phyloP scores from a whole-genome alignment of 2,113 vertebrate species.

The Mirza zaza region DNA sequence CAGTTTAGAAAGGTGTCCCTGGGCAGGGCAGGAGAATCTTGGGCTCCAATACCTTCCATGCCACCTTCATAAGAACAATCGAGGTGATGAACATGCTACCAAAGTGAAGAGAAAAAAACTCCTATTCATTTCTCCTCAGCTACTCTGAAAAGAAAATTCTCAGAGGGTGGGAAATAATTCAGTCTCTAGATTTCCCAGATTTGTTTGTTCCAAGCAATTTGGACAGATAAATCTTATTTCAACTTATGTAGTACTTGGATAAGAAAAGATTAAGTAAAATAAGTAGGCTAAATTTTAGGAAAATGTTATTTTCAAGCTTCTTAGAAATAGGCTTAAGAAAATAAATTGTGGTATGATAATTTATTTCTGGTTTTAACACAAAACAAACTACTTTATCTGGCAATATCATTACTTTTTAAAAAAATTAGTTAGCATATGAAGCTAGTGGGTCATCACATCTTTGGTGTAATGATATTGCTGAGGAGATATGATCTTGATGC shows the following conservation, averaged over 20 bases:
- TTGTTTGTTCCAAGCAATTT: constrained; percentile 20
- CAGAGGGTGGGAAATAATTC: not conserved
- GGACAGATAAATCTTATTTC: not conserved
- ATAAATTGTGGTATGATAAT: not conserved
- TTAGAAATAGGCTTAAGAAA: constrained; percentile 30
- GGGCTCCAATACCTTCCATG: not conserved
- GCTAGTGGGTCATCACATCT: not conserved
- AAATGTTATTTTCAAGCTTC: not conserved
- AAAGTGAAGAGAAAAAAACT: not conserved
- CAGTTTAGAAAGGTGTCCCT: no score
- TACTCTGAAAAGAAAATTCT: not conserved
- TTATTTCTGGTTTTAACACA: not conserved
- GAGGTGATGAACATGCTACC: not conserved
- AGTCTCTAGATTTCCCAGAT: not conserved
- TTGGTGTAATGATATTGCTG: constrained; percentile 22
- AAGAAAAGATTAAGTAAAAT: not conserved
- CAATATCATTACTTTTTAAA: not conserved
- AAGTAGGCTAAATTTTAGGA: not conserved
- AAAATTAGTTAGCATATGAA: not conserved
- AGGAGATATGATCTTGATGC: not conserved
- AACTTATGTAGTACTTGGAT: not conserved
- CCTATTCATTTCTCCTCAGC: not conserved
- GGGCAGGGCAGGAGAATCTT: no score
- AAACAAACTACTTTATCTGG: not conserved
- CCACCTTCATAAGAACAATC: not conserved